Base-by-base conservation (phyloP, 30 jellyfish, hydroid and myxozoan species). In the Aurelia sp. region DNA sequence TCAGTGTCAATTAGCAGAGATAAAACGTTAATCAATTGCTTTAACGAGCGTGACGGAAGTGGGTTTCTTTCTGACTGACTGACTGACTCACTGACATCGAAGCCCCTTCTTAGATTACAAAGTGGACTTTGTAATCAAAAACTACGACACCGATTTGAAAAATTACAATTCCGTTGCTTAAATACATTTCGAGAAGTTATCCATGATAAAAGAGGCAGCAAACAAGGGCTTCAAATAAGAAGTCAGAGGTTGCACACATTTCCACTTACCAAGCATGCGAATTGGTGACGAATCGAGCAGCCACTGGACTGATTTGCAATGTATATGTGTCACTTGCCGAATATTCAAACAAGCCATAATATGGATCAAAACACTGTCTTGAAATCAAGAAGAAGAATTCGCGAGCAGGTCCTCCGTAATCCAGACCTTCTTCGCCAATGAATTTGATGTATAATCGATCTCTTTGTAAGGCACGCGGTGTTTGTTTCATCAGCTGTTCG, bases 321-420 rank as follows among this genome's bases (percentile, higher is more conserved):
- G 99, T 95, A 82, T 95, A 95, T 60, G 99, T 95, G 78, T 95
- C 99, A 86, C 97, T 89, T 11, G 99, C 99, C 0, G 99, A 95
- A 67, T 95, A 95, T 51, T 95, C 99, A 52, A 95, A 95, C 59
- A 95, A 74, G 8, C 99, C 99, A 71, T 95, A 95, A 71, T 95
- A 95, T 7, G 99, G 99, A 59, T 95, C 95, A 75, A 95, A 95
- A 16, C 95, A 88, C 51, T 95, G 98, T 38, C 97, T 71, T 50
- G 99, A 95, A 18, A 95, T 77, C 87, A 95, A 76, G 87, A 95
- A 95, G 82, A 95, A 95, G 86, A 95, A 95, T 74, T 95, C 99
- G 7, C 99, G 97, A 59, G 99, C 99, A 2, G 99, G 99, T 8
- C 99, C 99, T 13, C 99, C 99, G 44, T 95, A 95, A 74, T 95